Percentiles rank a stretch among this genome's conserved stretches.
phyloP scores from a whole-genome alignment of 1,140 invertebrate genomes.

The Solenopsis fugax region DNA sequence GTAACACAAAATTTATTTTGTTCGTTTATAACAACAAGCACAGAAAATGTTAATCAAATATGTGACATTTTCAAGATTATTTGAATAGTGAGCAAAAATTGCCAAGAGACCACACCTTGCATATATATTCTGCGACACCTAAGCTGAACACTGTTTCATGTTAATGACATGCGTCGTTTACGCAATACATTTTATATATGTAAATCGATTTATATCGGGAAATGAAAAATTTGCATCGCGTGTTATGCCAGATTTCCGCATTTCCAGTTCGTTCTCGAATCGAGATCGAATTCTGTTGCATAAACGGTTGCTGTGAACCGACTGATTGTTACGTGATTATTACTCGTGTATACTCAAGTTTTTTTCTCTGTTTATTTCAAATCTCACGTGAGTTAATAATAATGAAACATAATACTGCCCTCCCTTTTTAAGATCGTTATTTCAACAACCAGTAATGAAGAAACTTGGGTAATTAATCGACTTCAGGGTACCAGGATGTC shows the following conservation, averaged over 20 bases:
- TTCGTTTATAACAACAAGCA: not conserved
- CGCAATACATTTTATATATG: constrained; percentile 33
- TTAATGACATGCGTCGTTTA: constrained; percentile 41
- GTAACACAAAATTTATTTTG: not conserved
- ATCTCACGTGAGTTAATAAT: not conserved
- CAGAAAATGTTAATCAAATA: constrained; percentile 9
- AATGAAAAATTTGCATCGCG: constrained; percentile 40
- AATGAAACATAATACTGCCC: not conserved
- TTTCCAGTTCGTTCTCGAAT: constrained; percentile 28
- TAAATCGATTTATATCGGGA: constrained; percentile 40
- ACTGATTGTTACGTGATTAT: constrained; percentile 29
- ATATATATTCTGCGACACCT: not conserved
- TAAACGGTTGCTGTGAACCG: not conserved
- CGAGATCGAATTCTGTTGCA: constrained; percentile 30
- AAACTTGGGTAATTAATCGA: not conserved
- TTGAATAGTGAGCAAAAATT: constrained; percentile 3
- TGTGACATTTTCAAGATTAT: constrained; percentile 18
- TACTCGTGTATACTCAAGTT: constrained; percentile 4
- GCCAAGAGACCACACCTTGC: not conserved
- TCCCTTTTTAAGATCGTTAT: not conserved
- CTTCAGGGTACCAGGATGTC: not conserved
- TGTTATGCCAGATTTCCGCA: constrained; percentile 40
- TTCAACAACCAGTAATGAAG: not conserved
- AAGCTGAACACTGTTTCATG: constrained; percentile 1
- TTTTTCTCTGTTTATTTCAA: not conserved